Conservation (phyloP, 2,888 invertebrate genomes). For the Panorpa germanica region DNA sequence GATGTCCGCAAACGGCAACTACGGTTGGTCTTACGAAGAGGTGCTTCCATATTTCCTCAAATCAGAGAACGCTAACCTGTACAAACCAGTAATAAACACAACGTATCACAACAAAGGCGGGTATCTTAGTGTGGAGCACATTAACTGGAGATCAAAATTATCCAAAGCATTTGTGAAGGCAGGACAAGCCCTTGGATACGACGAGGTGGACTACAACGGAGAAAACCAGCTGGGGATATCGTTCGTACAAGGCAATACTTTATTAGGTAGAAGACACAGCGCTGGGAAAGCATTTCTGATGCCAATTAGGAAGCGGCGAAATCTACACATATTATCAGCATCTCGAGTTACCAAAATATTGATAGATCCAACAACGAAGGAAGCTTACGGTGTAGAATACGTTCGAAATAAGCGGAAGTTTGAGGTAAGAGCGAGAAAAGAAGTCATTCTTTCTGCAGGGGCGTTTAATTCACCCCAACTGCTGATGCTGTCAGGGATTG, state of each 20-base stretch:
- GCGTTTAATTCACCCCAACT: conserved; percentile 43
- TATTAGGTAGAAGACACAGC: conserved; percentile 31
- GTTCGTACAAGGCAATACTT: conserved; percentile 25
- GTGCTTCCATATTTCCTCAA: conserved; percentile 26
- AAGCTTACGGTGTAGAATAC: conserved; percentile 28
- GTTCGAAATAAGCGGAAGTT: conserved; percentile 17
- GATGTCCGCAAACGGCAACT: conserved; percentile 31
- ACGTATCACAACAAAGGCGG: conserved; percentile 23
- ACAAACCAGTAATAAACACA: conserved; percentile 16
- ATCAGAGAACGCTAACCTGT: conserved; percentile 22
- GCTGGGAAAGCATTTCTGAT: conserved; percentile 38
- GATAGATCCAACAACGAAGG: conserved; percentile 25
- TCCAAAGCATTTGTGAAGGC: conserved; percentile 20
- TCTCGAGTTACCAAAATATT: conserved; percentile 36
- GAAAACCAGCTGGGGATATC: conserved; percentile 23
- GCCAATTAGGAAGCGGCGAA: conserved; percentile 29
- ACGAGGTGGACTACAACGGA: conserved; percentile 24
- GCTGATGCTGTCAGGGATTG: conserved; percentile 37
- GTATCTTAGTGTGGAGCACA: conserved; percentile 17
- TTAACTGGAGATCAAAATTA: conserved; percentile 20
- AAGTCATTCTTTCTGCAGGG: conserved; percentile 41
- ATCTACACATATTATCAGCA: conserved; percentile 33
- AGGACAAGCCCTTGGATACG: conserved; percentile 24
- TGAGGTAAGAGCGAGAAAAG: conserved; percentile 27
- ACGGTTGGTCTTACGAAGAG: conserved; percentile 30